These are phyloP conservation scores for Pandemis heparana DNA, from an alignment of 2,888 invertebrate species.

Conservation along the genomic window DNA sequence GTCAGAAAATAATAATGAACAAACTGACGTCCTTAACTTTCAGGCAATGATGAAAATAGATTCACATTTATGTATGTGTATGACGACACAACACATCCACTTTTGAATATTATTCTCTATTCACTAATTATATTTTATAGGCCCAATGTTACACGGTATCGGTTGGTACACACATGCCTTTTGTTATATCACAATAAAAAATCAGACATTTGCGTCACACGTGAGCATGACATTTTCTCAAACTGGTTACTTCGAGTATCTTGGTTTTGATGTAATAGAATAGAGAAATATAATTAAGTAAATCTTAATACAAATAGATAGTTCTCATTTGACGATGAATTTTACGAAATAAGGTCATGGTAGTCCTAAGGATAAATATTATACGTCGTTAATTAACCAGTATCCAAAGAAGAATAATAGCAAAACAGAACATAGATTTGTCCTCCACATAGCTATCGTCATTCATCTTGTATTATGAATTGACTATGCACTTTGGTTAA, in stretches of 20 bases:
- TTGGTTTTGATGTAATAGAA: not conserved
- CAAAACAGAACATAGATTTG: no score
- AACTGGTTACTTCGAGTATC: not conserved
- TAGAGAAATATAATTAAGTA: no score
- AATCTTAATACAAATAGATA: no score
- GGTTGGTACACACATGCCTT: conserved; percentile 26
- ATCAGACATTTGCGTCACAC: conserved; percentile 25
- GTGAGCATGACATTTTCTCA: conserved; percentile 28
- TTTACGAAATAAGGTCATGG: no score
- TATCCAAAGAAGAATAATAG: no score
- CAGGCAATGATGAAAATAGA: not conserved
- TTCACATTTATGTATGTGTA: not conserved
- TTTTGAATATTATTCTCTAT: conserved; percentile 14
- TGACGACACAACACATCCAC: not conserved
- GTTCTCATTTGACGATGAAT: no score
- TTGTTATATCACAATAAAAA: conserved; percentile 36
- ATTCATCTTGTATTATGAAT: not conserved
- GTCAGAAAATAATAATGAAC: no score
- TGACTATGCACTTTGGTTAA: not conserved
- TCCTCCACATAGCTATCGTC: not conserved
- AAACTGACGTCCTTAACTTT: not conserved
- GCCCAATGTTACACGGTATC: conserved; percentile 26
- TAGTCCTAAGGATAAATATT: not conserved
- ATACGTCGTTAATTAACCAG: not conserved
- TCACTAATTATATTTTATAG: conserved; percentile 22